These are phyloP conservation scores for Anisognathus igniventris DNA, from an alignment of 2,797 vertebrate species.

Conservation along the genomic window DNA sequence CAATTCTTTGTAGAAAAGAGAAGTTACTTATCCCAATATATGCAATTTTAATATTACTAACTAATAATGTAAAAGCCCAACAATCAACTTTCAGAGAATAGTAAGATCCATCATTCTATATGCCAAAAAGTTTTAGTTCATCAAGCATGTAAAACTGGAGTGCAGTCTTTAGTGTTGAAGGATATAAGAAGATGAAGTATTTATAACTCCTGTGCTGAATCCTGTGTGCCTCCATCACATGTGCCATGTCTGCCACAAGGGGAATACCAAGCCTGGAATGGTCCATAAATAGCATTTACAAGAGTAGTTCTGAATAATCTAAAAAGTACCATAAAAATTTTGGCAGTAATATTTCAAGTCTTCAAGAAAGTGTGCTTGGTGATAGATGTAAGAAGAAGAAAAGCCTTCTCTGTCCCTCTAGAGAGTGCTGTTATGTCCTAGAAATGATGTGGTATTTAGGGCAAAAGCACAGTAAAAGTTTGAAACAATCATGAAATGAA, in stretches of 20 bases:
- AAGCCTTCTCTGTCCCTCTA: not conserved
- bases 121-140: not conserved
- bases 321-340: not conserved
- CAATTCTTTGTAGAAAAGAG: not conserved
- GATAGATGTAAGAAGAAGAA: not conserved
- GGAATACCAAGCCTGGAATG: not conserved
- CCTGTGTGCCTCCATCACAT: rapidly evolving
- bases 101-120: not conserved
- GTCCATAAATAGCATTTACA: not conserved
- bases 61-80: not conserved
- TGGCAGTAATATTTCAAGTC: not conserved
- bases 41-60: not conserved
- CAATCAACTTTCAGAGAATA: not conserved
- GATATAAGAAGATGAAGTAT: not conserved
- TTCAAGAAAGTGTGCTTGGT: not conserved
- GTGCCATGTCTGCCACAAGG: not conserved
- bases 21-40: not conserved
- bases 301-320: not conserved
- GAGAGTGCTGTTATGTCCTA: not conserved
- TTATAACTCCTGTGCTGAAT: not conserved
- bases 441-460: not conserved
- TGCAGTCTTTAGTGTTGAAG: not conserved
- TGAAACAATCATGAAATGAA: not conserved
- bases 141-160: not conserved
- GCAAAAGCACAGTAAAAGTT: not conserved